Evolutionary conservation across 2,113 vertebrate species (phyloP), one percentile per base, ranked within the genome.

Genomic region (Sinocyclocheilus grahami): DNA sequence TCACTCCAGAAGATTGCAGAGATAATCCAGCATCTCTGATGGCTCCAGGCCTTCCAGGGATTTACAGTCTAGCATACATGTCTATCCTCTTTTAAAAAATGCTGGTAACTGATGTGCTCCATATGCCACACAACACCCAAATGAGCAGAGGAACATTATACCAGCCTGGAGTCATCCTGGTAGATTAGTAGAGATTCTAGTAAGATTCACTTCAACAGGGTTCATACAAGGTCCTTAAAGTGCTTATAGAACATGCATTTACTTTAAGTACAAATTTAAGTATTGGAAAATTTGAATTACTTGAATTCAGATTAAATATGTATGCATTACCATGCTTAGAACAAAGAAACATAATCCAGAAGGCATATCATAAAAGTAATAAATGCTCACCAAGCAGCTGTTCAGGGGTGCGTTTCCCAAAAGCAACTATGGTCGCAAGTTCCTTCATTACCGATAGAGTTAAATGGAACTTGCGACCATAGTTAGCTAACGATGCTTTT

Each of bases 11-110:
- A 62, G 76, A 84, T 86, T 85, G 87, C 39, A 48, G 67, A 46
- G 48, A 55, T 92, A 86, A 88, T 91, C 77, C 78, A 88, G 37
- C 82, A 79, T 87, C 78, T 81, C 39, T 86, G 78, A 86, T 90
- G 78, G 72, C 11, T 13, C 27, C 65, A 33, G 76, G 51, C 83
- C 78, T 16, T 51, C 11, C n/a, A 76, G 83, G 87, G 87, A 89
- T 91, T 92, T 90, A 86, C 37, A 46, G 27, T 65, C 13, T 2
- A 55, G 81, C 0, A 86, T 84, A 86, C 82, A 67, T 67, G 63
- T 67, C 13, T 67, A 67, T 67, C 63, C 27, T 16, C 63, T 67
- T 67, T 65, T 16, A 1, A 67, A 30, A 67, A 67, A 67, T 7
- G 3, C 20, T 60, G 58, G 8, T 60, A 60, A 22, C 20, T 22